phyloP scores from a whole-genome alignment of 2,113 vertebrate species.

The Albula goreensis region DNA sequence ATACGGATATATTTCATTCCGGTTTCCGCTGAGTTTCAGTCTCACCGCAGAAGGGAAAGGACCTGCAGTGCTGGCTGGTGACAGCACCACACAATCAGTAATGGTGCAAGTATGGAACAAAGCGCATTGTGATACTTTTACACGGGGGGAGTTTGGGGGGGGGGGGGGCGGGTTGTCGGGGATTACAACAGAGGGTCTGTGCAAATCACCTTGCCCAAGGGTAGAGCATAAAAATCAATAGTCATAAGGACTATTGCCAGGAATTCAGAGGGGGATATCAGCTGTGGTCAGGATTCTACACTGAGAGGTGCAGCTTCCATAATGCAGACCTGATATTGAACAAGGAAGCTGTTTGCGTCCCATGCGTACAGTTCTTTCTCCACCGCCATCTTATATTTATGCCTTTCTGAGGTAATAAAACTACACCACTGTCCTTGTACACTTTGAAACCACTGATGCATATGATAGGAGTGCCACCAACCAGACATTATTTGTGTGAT shows the following conservation, averaged over 20 bases:
- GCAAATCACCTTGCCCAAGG: slow-evolving; percentile 72
- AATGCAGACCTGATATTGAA: slow-evolving; percentile 9
- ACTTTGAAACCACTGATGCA: slow-evolving; percentile 54
- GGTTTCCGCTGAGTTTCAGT: too few species aligned
- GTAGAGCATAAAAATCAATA: slow-evolving; percentile 62
- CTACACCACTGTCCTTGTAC: slow-evolving; percentile 57
- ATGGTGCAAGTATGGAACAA: neutral
- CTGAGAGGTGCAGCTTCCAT: slow-evolving; percentile 46
- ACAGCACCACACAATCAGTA: neutral
- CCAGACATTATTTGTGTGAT: slow-evolving; percentile 58
- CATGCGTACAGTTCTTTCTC: slow-evolving; percentile 27
- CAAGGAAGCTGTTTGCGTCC: neutral
- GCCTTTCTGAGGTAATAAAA: slow-evolving; percentile 54
- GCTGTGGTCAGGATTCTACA: slow-evolving; percentile 21
- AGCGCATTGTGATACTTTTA: slow-evolving; percentile 25
- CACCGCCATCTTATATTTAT: slow-evolving; percentile 54
- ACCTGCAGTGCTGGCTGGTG: neutral
- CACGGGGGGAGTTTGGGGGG: slow-evolving; percentile 39
- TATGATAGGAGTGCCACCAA: slow-evolving; percentile 57
- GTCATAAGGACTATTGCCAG: slow-evolving; percentile 57
- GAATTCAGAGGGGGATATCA: slow-evolving; percentile 35
- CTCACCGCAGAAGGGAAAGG: too few species aligned
- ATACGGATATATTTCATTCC: too few species aligned
- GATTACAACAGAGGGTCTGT: slow-evolving; percentile 36
- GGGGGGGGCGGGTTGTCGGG: slow-evolving; percentile 37